phyloP scores from a whole-genome alignment of 2,113 vertebrate species.

The Salvelinus namaycush region DNA sequence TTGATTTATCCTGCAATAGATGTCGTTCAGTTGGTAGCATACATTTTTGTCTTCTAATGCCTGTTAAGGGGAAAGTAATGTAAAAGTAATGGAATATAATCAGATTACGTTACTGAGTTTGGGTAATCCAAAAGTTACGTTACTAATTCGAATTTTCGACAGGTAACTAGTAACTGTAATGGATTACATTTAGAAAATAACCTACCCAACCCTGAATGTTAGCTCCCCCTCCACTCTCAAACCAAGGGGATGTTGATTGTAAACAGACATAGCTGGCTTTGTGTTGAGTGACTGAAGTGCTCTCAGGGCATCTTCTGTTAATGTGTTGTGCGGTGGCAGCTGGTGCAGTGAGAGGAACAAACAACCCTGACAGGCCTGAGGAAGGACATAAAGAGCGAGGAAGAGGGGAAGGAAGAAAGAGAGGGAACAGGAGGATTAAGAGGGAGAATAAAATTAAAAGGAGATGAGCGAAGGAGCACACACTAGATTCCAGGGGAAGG shows the following conservation, averaged over 20 bases:
- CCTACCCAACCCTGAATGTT: not conserved
- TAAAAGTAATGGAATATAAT: too few species aligned
- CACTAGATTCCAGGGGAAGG: not conserved
- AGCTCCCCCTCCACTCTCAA: not conserved
- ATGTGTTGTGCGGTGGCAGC: not conserved
- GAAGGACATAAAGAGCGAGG: not conserved
- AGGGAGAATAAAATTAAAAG: not conserved
- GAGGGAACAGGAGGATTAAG: too few species aligned
- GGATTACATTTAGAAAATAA: too few species aligned
- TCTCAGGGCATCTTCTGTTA: slow-evolving; percentile 16
- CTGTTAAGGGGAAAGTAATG: too few species aligned
- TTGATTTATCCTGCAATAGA: too few species aligned
- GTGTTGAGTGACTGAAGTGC: slow-evolving; percentile 23
- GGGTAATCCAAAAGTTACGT: too few species aligned
- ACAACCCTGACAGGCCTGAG: slow-evolving; percentile 28
- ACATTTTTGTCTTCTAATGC: too few species aligned
- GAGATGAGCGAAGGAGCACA: not conserved
- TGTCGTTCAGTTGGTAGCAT: too few species aligned
- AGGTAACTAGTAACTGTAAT: too few species aligned
- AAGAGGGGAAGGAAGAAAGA: not conserved
- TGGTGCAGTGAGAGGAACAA: slow-evolving; percentile 26
- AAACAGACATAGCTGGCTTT: slow-evolving; percentile 15
- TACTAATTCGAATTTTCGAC: too few species aligned
- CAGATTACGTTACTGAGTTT: too few species aligned
- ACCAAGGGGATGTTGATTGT: not conserved